Percentiles rank a stretch among this genome's conserved stretches.
Conservation (phyloP, 2,888 invertebrate species). For the Bursaphelenchus okinawaensis region DNA sequence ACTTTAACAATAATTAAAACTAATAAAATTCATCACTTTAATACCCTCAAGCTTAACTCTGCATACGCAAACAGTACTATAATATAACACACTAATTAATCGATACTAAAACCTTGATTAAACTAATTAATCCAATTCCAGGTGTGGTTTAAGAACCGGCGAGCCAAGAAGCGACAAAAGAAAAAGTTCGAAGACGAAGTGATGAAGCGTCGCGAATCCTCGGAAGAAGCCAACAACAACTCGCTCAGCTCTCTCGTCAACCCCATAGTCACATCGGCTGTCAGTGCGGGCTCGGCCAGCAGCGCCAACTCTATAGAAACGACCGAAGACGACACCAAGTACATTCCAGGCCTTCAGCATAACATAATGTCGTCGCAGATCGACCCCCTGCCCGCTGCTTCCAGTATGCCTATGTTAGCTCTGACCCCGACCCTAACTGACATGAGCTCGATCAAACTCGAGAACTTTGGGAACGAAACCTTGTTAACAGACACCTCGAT, state of each 20-base stretch:
- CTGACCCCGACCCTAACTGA: neutral
- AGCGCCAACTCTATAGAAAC: neutral
- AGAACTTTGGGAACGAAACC: neutral
- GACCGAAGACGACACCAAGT: neutral
- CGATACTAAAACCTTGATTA: too few relatives aligned
- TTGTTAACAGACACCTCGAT: neutral
- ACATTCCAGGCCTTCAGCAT: neutral
- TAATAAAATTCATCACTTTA: too few relatives aligned
- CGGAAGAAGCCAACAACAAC: neutral
- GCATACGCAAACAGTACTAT: too few relatives aligned
- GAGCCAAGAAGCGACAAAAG: conserved; percentile 40
- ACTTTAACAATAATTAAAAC: too few relatives aligned
- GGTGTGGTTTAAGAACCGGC: conserved; percentile 51
- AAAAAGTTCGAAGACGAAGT: conserved; percentile 30
- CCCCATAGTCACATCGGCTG: neutral
- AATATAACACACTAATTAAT: too few relatives aligned
- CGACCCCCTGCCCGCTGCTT: neutral
- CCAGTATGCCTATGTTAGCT: conserved; percentile 4
- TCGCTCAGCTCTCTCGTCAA: neutral
- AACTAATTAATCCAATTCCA: conserved; percentile 24
- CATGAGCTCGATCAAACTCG: conserved; percentile 5
- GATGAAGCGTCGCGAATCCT: conserved; percentile 5
- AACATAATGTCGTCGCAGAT: neutral
- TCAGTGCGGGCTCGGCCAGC: neutral
- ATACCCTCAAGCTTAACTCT: too few relatives aligned